Evolutionary conservation across 2,113 vertebrate genomes (phyloP).

Genomic region (Pipa parva): DNA sequence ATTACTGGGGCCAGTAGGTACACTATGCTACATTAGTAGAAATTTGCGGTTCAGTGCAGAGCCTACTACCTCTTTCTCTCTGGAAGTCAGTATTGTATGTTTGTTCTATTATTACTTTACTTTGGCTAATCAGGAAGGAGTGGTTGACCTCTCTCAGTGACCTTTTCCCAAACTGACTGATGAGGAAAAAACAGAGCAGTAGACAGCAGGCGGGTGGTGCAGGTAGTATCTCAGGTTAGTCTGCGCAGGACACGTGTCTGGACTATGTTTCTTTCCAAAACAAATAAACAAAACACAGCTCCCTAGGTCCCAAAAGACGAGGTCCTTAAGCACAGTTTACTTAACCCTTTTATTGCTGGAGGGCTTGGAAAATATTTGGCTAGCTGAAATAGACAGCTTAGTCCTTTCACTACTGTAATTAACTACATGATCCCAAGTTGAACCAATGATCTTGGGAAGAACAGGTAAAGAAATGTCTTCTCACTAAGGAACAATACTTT

Average conservation of each 20-base stretch:
- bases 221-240: slow-evolving; percentile 15
- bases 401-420: not conserved
- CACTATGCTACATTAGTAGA: no score
- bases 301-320: not conserved
- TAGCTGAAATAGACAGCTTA: not conserved
- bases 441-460: not conserved
- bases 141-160: slow-evolving; percentile 27
- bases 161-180: slow-evolving; percentile 36
- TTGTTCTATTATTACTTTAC: slow-evolving; percentile 10
- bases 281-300: slow-evolving; percentile 36
- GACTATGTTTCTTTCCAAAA: slow-evolving; percentile 30
- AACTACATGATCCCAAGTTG: not conserved
- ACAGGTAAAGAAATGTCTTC: not conserved
- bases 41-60: no score
- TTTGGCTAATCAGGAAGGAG: not conserved
- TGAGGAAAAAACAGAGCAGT: slow-evolving; percentile 41
- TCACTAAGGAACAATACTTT: not conserved
- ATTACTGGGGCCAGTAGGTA: no score
- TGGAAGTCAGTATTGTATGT: no score
- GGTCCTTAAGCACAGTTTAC: slow-evolving; percentile 14
- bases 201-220: slow-evolving; percentile 31
- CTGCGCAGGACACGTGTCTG: slow-evolving; percentile 28
- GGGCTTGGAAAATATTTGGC: not conserved
- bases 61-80: no score
- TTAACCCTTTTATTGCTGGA: slow-evolving; percentile 21